Percentiles rank a stretch among this genome's conserved stretches.
Conservation (phyloP, 2,888 invertebrate species). For the Lithophane socia region DNA sequence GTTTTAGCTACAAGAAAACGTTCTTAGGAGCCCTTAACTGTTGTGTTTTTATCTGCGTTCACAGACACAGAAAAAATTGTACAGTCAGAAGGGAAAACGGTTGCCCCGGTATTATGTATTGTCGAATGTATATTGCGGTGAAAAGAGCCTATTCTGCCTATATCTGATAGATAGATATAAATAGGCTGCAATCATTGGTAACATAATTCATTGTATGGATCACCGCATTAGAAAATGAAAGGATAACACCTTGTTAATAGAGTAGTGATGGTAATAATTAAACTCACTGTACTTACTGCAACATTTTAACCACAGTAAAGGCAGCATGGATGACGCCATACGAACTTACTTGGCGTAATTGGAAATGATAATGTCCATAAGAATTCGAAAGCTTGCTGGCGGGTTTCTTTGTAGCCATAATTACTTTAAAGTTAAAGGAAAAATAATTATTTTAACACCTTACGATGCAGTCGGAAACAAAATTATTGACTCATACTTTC, state of each 20-base stretch:
- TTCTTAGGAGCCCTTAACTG: not conserved
- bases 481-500: not conserved
- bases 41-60: not conserved
- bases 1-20: not conserved
- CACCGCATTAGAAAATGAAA: not conserved
- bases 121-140: not conserved
- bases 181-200: not conserved
- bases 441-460: conserved; percentile 1
- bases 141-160: not conserved
- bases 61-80: not conserved
- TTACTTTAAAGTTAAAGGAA: not conserved
- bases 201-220: not conserved
- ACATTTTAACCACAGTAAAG: not conserved
- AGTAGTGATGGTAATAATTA: not conserved
- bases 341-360: conserved; percentile 15
- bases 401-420: conserved; percentile 9
- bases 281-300: not conserved
- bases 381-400: conserved; percentile 23
- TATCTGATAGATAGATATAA: no score
- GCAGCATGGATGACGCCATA: conserved; percentile 12
- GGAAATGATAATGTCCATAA: conserved; percentile 22
- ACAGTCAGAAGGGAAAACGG: not conserved
- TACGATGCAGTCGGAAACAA: not conserved
- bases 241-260: not conserved
- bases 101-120: not conserved